Evolutionary conservation across 1,140 invertebrate species (phyloP).

Genomic region (Dendroctonus ponderosae): DNA sequence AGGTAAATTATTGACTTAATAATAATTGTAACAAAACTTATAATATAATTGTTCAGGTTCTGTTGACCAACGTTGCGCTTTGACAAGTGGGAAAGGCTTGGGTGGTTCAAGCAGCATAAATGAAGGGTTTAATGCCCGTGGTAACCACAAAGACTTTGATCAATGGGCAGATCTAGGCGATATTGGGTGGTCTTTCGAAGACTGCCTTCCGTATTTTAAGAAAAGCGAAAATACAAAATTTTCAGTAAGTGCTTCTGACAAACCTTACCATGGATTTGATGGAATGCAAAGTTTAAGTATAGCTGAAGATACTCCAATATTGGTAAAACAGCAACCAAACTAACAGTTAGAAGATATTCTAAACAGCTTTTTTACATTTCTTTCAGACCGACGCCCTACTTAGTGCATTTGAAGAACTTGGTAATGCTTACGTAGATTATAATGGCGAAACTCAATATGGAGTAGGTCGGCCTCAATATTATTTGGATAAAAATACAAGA

Average conservation of each 20-base stretch:
- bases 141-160: constrained; percentile 63
- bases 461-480: constrained; percentile 16
- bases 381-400: constrained; percentile 16
- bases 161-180: constrained; percentile 72
- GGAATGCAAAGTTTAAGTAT: constrained; percentile 51
- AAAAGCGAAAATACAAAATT: constrained; percentile 69
- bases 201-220: constrained; percentile 77
- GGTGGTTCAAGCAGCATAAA: constrained; percentile 72
- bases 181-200: constrained; percentile 76
- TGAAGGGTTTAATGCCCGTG: constrained; percentile 84
- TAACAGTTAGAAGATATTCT: neutral
- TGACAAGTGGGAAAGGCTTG: no score
- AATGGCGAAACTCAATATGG: constrained; percentile 42
- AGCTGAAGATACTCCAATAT: neutral
- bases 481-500: constrained; percentile 28
- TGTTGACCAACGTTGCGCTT: no score
- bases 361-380: neutral
- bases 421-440: constrained; percentile 21
- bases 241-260: constrained; percentile 55
- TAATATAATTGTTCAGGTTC: no score
- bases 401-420: constrained; percentile 48
- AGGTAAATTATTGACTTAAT: no score
- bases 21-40: no score
- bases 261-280: constrained; percentile 53
- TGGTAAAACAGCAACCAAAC: constrained; percentile 2